These are phyloP conservation scores for Tylochromis polylepis DNA, from an alignment of 2,113 vertebrate species.

Conservation along the genomic window DNA sequence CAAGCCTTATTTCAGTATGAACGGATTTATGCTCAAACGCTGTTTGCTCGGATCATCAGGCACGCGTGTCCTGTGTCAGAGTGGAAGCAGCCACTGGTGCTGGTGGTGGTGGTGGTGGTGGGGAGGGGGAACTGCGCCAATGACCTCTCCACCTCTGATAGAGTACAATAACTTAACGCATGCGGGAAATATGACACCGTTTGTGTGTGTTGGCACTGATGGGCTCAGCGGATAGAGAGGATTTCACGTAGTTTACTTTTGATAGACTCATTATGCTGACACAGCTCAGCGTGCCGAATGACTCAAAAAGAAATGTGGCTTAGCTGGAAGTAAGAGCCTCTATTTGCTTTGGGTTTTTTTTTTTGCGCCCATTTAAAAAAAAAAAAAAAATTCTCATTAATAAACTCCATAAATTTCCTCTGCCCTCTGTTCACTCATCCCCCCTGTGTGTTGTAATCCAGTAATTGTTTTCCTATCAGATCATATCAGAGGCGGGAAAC, in stretches of 20 bases:
- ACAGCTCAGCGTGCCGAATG: constrained; percentile 6
- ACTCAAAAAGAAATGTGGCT: neutral
- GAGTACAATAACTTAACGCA: neutral
- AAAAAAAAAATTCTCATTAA: constrained; percentile 49
- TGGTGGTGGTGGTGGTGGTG: neutral
- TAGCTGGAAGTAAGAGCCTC: constrained; percentile 14
- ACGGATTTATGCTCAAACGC: constrained; percentile 40
- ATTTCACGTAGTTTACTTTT: neutral
- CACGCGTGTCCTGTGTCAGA: constrained; percentile 9
- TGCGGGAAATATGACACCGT: neutral
- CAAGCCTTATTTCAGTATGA: constrained; percentile 2
- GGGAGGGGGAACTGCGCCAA: neutral
- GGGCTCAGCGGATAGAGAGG: neutral
- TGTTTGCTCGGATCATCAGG: neutral
- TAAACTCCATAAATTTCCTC: constrained; percentile 31
- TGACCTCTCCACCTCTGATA: constrained; percentile 22
- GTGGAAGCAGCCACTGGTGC: neutral
- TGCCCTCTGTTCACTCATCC: constrained; percentile 14
- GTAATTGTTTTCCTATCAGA: constrained; percentile 50
- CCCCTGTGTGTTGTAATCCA: constrained; percentile 44
- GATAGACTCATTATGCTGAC: constrained; percentile 7
- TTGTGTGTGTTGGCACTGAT: neutral
- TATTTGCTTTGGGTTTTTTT: neutral
- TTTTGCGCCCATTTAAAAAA: neutral
- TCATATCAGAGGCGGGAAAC: constrained; percentile 23